Evolutionary conservation across 2,113 vertebrate genomes (phyloP).

Genomic region (Neotragus pygmaeus): DNA sequence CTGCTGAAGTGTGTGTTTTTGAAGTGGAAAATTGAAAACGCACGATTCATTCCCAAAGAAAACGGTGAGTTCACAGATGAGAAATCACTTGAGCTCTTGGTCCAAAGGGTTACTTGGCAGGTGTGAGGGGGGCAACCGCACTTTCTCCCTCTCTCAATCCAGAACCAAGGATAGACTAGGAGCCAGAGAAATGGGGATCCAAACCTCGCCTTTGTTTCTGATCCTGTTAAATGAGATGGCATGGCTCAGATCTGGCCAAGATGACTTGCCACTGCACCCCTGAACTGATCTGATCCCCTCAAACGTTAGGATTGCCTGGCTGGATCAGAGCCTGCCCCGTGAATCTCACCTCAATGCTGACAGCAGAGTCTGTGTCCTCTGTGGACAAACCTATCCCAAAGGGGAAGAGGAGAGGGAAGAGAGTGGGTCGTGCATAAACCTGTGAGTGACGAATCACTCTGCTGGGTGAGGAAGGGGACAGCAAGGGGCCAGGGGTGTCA

Average conservation of each 20-base stretch:
- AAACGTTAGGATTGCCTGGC: neutral
- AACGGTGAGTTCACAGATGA: constrained; percentile 68
- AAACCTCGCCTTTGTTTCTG: neutral
- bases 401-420: neutral
- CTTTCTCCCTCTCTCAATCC: neutral
- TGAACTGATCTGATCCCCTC: neutral
- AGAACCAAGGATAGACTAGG: neutral
- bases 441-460: neutral
- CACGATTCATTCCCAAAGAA: constrained; percentile 66
- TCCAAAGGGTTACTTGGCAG: constrained; percentile 25
- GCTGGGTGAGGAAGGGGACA: neutral
- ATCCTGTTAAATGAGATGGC: neutral
- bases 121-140: neutral
- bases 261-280: neutral
- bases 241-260: neutral
- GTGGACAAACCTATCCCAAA: neutral
- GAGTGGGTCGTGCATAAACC: neutral
- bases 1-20: constrained; percentile 66
- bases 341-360: neutral
- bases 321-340: neutral
- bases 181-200: neutral
- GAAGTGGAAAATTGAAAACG: constrained; percentile 73
- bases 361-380: neutral
- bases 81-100: constrained; percentile 48
- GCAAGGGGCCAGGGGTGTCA: neutral